Evolutionary conservation across 2,888 invertebrate genomes (phyloP).

Genomic region (Oscheius onirici): DNA sequence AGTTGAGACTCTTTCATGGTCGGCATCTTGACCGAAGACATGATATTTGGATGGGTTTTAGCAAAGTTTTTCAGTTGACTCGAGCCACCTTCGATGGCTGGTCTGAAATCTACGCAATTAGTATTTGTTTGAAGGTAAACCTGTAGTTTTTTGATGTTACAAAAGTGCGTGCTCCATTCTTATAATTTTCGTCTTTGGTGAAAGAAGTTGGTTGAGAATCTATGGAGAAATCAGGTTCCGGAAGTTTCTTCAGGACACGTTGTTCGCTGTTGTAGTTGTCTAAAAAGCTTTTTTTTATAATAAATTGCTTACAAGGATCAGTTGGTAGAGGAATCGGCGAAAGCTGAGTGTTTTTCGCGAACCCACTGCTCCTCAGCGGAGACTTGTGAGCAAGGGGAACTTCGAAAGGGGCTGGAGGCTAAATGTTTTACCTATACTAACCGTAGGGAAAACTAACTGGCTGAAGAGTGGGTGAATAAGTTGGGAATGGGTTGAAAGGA

Average conservation of each 20-base stretch:
- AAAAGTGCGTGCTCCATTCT: slow-evolving; percentile 1
- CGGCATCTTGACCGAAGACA: slow-evolving; percentile 13
- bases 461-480: not conserved
- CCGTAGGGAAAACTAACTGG: slow-evolving; percentile 1
- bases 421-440: not conserved
- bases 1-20: slow-evolving; percentile 24
- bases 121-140: not conserved
- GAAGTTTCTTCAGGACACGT: not conserved
- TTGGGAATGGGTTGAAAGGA: not conserved
- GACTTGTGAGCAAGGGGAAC: slow-evolving; percentile 16
- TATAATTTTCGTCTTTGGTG: slow-evolving; percentile 7
- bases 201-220: not conserved
- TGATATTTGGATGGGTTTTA: slow-evolving; percentile 20
- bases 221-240: slow-evolving; percentile 16
- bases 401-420: slow-evolving; percentile 19
- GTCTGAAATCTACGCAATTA: not conserved
- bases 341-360: slow-evolving; percentile 1
- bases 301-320: not conserved
- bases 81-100: slow-evolving; percentile 9
- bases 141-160: not conserved
- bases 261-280: not conserved
- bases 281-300: not conserved
- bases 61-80: slow-evolving; percentile 20
- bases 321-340: slow-evolving; percentile 16
- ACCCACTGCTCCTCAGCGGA: slow-evolving; percentile 7